phyloP scores from a whole-genome alignment of 37 sponge, comb jelly and placozoan genomes.

The Bolinopsis microptera region DNA sequence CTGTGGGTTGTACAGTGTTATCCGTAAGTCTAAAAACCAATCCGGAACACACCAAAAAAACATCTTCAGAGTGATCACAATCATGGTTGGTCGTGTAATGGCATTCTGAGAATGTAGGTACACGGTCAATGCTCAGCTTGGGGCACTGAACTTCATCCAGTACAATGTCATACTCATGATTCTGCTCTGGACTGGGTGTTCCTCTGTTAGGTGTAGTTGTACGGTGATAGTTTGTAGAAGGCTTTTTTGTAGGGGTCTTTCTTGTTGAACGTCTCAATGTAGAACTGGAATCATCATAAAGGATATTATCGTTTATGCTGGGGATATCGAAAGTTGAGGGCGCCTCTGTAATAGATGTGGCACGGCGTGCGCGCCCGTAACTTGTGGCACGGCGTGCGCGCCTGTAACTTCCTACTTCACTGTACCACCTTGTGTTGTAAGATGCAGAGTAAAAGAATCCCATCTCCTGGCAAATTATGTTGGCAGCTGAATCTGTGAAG shows the following conservation, averaged over 20 bases:
- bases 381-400: neutral
- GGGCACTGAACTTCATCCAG: neutral
- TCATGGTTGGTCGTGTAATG: neutral
- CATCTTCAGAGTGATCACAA: neutral
- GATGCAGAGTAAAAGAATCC: neutral
- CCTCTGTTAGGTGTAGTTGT: too few species aligned
- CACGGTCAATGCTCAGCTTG: neutral
- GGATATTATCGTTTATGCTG: neutral
- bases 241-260: neutral
- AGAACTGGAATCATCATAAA: neutral
- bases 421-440: neutral
- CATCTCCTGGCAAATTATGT: neutral
- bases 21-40: neutral
- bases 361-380: too few species aligned
- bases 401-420: neutral
- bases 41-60: neutral
- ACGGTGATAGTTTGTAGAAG: too few species aligned
- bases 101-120: neutral
- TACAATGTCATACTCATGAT: neutral
- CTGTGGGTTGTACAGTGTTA: neutral
- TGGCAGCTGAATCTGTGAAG: neutral
- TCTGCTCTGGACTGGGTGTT: neutral
- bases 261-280: too few species aligned
- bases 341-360: too few species aligned
- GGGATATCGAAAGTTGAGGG: too few species aligned